Base-by-base conservation (phyloP, 1,140 invertebrate genomes). In the Venustaconcha ellipsiformis region DNA sequence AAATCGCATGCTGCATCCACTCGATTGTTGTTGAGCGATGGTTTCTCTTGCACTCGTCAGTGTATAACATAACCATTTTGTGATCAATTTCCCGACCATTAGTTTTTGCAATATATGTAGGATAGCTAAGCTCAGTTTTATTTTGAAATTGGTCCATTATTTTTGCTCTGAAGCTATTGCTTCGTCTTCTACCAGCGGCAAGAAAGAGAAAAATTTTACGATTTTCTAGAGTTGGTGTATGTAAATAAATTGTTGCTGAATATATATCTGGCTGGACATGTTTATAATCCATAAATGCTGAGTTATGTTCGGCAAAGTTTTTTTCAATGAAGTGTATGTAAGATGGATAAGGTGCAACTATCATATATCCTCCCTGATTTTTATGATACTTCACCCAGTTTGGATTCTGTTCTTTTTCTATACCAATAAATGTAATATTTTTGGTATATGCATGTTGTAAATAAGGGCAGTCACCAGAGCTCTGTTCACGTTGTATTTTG, bases 291-390 rank as follows among this genome's bases (percentile, higher is more conserved):
- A 55, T 26, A 14, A 77, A 67, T 5, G 37, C 20, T 55, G 4
- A 62, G n/a, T 65, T 55, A 23, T 55, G 23, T 17, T 48, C 37
- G 4, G 11, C 5, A 11, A 11, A 48, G 11, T 30, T 37, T 8
- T 59, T 71, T 48, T 71, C 62, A n/a, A 37, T 67, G 58, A 81
- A 79, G 72, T 87, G 85, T 13, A 82, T 70, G 57, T 85, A 85
- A 2, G 81, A 83, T 14, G 85, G 85, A 69, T 87, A 87, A 8
- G 85, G 85, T 14, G 77, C 85, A 6, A 83, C 73, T 48, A 85
- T 80, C 2, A 81, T 64, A 26, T 8, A 66, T 30, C 5, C 66
- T 37, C 59, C 63, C 4, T 18, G 26, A 15, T 59, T 65, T 23
- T 20, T 17, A 23, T 26, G 20, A 60, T 65, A 65, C 18, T 62